Evolutionary conservation across 2,888 invertebrate genomes (phyloP).

Genomic region (Candidula unifasciata): DNA sequence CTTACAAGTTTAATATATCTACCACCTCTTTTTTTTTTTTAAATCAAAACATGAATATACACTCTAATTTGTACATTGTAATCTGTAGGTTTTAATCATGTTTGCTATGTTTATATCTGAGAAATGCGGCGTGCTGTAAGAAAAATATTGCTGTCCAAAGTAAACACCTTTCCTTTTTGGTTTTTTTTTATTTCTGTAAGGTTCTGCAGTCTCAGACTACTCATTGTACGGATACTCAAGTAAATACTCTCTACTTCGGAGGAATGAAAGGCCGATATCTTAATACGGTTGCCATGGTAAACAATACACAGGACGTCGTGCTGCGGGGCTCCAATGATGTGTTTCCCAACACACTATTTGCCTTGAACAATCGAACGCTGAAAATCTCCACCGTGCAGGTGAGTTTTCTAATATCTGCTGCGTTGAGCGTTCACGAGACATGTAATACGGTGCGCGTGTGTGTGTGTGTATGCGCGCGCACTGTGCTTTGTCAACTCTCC

Average conservation of each 20-base stretch:
- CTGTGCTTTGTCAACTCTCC: too few species aligned
- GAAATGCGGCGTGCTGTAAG: too few species aligned
- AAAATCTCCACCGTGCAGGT: slow-evolving; percentile 7
- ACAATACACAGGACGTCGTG: background rate
- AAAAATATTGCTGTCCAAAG: too few species aligned
- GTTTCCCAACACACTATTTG: slow-evolving; percentile 9
- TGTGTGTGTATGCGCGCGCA: too few species aligned
- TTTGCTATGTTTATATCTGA: too few species aligned
- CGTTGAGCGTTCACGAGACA: too few species aligned
- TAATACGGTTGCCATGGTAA: slow-evolving; percentile 35
- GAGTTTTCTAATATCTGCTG: background rate
- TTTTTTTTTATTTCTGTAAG: background rate
- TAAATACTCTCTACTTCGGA: slow-evolving; percentile 15
- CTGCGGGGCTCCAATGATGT: background rate
- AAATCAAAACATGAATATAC: too few species aligned
- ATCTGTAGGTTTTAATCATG: too few species aligned
- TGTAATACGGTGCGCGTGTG: too few species aligned
- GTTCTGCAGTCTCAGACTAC: background rate
- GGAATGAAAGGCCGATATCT: slow-evolving; percentile 31
- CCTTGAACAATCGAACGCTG: slow-evolving; percentile 4
- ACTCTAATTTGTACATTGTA: too few species aligned
- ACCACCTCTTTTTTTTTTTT: too few species aligned
- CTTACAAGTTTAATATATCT: too few species aligned
- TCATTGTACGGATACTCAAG: background rate
- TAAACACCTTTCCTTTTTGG: background rate